These are phyloP conservation scores for Adela reaumurella DNA, from an alignment of 2,888 invertebrate genomes.

Conservation along the genomic window DNA sequence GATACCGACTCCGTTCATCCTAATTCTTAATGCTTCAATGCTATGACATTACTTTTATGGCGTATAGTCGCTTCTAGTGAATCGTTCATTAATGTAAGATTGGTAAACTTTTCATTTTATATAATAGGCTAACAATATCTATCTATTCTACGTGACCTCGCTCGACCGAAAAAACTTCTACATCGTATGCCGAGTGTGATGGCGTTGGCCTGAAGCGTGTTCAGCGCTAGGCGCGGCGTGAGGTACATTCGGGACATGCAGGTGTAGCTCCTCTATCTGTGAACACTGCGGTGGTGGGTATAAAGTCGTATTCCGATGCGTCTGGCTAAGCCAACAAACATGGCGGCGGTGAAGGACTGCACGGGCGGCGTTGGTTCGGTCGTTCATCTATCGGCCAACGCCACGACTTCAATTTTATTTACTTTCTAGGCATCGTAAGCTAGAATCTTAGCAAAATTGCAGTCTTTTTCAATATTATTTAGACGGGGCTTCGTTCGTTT, in stretches of 20 bases:
- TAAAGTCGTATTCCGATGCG: background rate
- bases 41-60: slow-evolving; percentile 55
- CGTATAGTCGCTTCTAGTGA: slow-evolving; percentile 58
- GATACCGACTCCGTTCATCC: background rate
- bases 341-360: background rate
- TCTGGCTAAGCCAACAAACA: background rate
- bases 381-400: background rate
- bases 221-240: background rate
- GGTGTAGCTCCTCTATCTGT: background rate
- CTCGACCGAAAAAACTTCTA: background rate
- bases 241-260: background rate
- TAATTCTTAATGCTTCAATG: slow-evolving; percentile 47
- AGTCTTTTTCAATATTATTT: too few species aligned
- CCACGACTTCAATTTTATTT: background rate
- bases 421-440: background rate
- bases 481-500: too few species aligned
- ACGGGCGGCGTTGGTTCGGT: too few species aligned
- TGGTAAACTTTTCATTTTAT: slow-evolving; percentile 53
- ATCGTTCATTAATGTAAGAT: slow-evolving; percentile 57
- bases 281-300: background rate
- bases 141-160: background rate
- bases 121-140: slow-evolving; percentile 10
- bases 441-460: too few species aligned
- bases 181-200: background rate
- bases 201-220: background rate